Evolutionary conservation across 2,888 invertebrate species (phyloP), one percentile per base, ranked within the genome.

Genomic region (Eilema caniola): DNA sequence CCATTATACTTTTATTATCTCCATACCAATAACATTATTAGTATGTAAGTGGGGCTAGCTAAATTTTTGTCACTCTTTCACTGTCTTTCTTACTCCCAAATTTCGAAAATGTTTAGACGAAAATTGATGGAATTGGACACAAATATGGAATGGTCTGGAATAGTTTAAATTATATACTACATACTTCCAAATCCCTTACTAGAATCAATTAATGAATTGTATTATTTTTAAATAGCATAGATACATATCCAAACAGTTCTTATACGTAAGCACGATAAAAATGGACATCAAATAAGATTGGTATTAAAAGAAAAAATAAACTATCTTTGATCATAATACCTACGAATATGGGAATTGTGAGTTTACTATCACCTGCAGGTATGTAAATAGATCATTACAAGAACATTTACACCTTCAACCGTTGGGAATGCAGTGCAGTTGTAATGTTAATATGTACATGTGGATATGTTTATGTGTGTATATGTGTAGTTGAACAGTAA

Each of bases 311-410:
- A 77, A 78, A 73, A 72, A 71, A 60, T 75, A 77, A 73, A 62
- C 69, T 67, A 75, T 69, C 71, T 77, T 71, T 69, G 70, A 77
- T 77, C 74, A 71, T 71, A 60, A 79, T 80, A 74, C 73, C 69
- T 78, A 76, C 81, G 71, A 70, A 77, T 76, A 69, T 73, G 73
- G 69, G 76, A 77, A 67, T 71, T 72, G 74, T 76, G 70, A 70
- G 73, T 31, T 69, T 47, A 41, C 74, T 72, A 78, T 82, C 74
- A 69, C 78, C 67, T 41, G n/a, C 67, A 56, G 69, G 72, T 79
- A 86, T 85, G 75, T 83, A 84, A 83, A 83, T 83, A 80, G 80
- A 78, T 83, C 70, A 82, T 84, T 79, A 85, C 79, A 80, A 78
- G 76, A 78, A 62, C 79, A 78, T 85, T 86, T 82, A 83, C 83